Percentiles rank a stretch among this genome's conserved stretches.
phyloP scores from a whole-genome alignment of 2,113 vertebrate genomes.

The Polyodon spathula region DNA sequence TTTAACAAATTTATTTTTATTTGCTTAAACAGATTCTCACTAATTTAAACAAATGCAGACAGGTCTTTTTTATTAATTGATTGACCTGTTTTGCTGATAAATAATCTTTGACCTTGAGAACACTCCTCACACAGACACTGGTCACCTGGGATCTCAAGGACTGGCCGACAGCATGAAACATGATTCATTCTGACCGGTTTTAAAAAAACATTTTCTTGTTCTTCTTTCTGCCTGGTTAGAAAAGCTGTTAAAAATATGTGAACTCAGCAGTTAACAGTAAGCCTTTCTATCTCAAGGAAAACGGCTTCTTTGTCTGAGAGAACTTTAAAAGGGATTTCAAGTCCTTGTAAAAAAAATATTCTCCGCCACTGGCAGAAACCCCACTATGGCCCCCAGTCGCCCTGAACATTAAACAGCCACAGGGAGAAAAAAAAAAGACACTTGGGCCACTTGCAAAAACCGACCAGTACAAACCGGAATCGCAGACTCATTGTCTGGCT shows the following conservation, averaged over 20 bases:
- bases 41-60: too few species aligned
- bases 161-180: background rate
- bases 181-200: background rate
- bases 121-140: too few species aligned
- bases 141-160: background rate
- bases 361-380: background rate
- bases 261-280: background rate
- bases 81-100: too few species aligned
- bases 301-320: background rate
- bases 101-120: too few species aligned
- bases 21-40: too few species aligned
- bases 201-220: background rate
- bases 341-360: background rate
- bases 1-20: too few species aligned
- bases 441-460: background rate
- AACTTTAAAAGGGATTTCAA: background rate
- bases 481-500: slow-evolving; percentile 2
- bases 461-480: slow-evolving; percentile 11
- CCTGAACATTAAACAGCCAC: slow-evolving; percentile 1
- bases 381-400: background rate
- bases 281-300: slow-evolving; percentile 1
- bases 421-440: background rate
- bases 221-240: background rate
- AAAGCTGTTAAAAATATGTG: background rate
- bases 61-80: too few species aligned